phyloP scores from a whole-genome alignment of 2,113 vertebrate genomes.

The Orycteropus afer region DNA sequence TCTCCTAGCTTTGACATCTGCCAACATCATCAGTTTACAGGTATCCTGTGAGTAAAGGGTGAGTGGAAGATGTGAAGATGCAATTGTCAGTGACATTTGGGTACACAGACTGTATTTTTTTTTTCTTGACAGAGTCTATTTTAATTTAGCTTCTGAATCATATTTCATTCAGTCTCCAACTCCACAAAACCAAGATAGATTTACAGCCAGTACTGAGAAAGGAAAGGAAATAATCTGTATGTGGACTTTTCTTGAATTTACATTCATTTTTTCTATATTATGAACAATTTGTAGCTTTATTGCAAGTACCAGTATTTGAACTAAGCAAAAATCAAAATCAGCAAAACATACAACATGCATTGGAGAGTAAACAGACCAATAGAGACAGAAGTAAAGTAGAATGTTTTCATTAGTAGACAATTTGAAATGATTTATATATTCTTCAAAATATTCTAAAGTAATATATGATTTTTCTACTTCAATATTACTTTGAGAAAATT shows the following conservation, averaged over 20 bases:
- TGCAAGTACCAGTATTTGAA: background rate
- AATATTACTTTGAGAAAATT: constrained; percentile 13
- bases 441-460: background rate
- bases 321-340: constrained; percentile 3
- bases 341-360: background rate
- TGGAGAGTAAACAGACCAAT: background rate
- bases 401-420: background rate
- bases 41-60: constrained; percentile 67
- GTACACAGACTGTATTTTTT: constrained; percentile 92
- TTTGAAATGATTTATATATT: constrained; percentile 44
- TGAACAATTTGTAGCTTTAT: background rate
- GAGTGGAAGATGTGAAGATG: constrained; percentile 77
- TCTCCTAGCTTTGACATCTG: constrained; percentile 70
- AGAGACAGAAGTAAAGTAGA: background rate
- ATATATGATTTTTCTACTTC: background rate
- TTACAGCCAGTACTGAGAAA: constrained; percentile 82
- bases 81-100: constrained; percentile 86
- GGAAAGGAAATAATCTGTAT: constrained; percentile 18
- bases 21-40: constrained; percentile 78
- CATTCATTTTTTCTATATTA: background rate
- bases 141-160: constrained; percentile 97
- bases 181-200: constrained; percentile 90
- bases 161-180: constrained; percentile 91
- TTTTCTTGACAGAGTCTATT: constrained; percentile 90
- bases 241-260: background rate